Evolutionary conservation across 2,113 vertebrate genomes (phyloP).

Genomic region (Hippoglossus stenolepis): DNA sequence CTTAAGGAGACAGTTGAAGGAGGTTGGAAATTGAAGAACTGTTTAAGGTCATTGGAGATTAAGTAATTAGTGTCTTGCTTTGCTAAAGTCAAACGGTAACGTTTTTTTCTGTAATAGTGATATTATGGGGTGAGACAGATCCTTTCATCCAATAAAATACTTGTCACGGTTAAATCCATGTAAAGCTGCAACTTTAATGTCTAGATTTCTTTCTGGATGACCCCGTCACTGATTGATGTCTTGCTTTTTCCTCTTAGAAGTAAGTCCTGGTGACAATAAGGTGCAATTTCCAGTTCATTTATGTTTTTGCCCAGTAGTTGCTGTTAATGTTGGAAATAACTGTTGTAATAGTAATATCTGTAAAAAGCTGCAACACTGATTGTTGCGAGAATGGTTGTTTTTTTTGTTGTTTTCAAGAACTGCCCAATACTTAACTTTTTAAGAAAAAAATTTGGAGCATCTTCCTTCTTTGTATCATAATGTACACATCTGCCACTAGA

Average conservation of each 20-base stretch:
- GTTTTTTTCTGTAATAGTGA: not conserved
- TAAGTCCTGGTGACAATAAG: conserved; percentile 18
- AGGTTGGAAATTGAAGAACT: not conserved
- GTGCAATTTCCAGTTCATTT: conserved; percentile 41
- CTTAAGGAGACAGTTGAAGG: not conserved
- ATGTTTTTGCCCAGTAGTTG: not conserved
- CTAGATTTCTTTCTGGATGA: not conserved
- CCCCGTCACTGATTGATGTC: not conserved
- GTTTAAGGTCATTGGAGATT: too few relatives aligned
- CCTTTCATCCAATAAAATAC: not conserved
- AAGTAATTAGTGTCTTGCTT: too few relatives aligned
- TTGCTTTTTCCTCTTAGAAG: too few relatives aligned
- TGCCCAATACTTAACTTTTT: conserved; percentile 3
- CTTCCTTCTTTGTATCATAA: conserved; percentile 18
- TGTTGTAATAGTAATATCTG: too few relatives aligned
- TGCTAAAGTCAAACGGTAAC: too few relatives aligned
- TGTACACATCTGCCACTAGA: not conserved
- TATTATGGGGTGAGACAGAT: not conserved
- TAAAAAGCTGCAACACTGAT: not conserved
- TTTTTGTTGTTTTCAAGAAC: not conserved
- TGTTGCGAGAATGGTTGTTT: conserved; percentile 14
- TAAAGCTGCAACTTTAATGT: not conserved
- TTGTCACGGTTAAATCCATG: not conserved
- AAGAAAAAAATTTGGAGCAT: not conserved
- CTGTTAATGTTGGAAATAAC: too few relatives aligned